Evolutionary conservation across 1,140 invertebrate species (phyloP), one percentile per base, ranked within the genome.

Genomic region (Capitella teleta): DNA sequence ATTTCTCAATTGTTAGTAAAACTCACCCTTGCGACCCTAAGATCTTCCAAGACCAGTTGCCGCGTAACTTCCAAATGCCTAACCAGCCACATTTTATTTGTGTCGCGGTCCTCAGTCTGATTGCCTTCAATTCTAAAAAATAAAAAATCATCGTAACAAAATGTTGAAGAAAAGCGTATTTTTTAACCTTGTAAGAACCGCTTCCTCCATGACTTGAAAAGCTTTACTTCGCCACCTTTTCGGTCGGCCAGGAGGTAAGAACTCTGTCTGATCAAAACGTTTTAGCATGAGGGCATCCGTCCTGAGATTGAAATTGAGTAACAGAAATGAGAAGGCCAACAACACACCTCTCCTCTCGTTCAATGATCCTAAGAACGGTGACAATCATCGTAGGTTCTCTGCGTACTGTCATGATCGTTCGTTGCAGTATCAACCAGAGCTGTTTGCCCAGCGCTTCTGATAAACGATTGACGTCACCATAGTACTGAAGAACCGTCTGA

Each of bases 61-160:
- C 91, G 76, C 1, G 84, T 86, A n/a, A 93, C 67, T 63, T 80
- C 78, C 28, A 80, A 60, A 61, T 80, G 77, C 18, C 76, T 74
- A 2, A 97, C 91, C 4, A 98, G 75, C 95, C 94, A 98, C 78
- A 94, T 83, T 73, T 96, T 96, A 68, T 96, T 91, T 54, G 85
- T 84, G 10, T 78, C 77, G 47, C 91, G 73, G 61, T 93, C 90
- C 58, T 97, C 93, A 2, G 96, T 79, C 59, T 95, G 88, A 23
- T 89, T 96, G 0, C 76, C 78, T 61, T 76, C 74, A 55, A 79
- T 74, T 43, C 47, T 49, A n/a, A 41, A 16, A 49, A 49, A 8
- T 19, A 18, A 44, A 12, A 6, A 44, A 23, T 26, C n/a, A 32
- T 32, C n/a, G n/a, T 8, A 1, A 41, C 10, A 41, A 8, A n/a